Base-by-base conservation (phyloP, 2,888 invertebrate genomes). In the Acronicta aceris region DNA sequence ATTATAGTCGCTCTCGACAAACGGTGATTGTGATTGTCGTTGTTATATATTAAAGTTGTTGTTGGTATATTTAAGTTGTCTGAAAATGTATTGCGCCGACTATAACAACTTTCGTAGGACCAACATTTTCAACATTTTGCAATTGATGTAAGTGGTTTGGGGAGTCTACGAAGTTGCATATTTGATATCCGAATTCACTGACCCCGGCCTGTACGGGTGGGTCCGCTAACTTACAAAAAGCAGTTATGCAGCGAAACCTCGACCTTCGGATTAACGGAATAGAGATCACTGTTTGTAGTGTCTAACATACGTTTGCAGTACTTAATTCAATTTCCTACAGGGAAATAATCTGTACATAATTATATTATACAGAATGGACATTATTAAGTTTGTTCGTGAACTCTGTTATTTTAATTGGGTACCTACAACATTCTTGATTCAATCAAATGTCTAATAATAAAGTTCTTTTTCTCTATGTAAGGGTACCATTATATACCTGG, bases 141-240 rank as follows among this genome's bases (percentile, higher is more conserved):
- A 87, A 89, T 88, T 85, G 84, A 65, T 82, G 74, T 86, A 87
- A 89, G 88, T 88, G 88, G 85, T 81, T 77, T 70, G 74, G 71
- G 67, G 81, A 80, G 82, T 79, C 76, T 80, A 77, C 79, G 71
- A 79, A 85, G 78, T 81, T 89, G 86, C 88, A 89, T 88, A 85
- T 86, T 87, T 89, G 81, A 88, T 87, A 75, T 72, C 58, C 74
- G 64, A 77, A 78, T 73, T 77, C 79, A 78, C 74, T 78, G 77
- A 74, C 78, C 79, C 73, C 74, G 50, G 72, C 60, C 63, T 52
- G 64, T 58, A 55, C 60, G 62, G 59, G 60, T 51, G 56, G 56
- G 59, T 65, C 51, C 46, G 48, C 68, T 60, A 70, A 65, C 55
- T 59, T 66, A 64, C 46, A 59, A 51, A 38, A 51, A 55, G 21